Conservation (phyloP, 1,140 invertebrate genomes). For the Leptinotarsa undecemlineata region DNA sequence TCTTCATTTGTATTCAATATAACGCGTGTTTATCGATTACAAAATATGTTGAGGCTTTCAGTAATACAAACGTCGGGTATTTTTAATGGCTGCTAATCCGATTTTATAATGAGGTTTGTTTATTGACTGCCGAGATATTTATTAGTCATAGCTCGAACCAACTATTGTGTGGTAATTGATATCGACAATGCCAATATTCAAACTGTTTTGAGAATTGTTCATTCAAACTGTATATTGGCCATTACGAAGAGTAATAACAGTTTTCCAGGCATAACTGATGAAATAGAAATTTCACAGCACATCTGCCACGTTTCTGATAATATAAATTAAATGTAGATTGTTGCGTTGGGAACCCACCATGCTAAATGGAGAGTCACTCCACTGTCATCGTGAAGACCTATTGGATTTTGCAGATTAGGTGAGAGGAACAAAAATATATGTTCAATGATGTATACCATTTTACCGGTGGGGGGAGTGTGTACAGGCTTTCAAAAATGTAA, state of each 20-base stretch:
- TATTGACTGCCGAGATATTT: conserved; percentile 5
- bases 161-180: conserved; percentile 3
- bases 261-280: too few species aligned
- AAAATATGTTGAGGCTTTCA: conserved; percentile 1
- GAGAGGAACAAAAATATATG: neutral
- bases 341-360: neutral
- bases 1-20: conserved; percentile 28
- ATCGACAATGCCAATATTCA: neutral
- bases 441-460: neutral
- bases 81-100: neutral
- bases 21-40: conserved; percentile 23
- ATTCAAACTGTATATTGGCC: neutral
- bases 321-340: neutral
- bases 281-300: too few species aligned
- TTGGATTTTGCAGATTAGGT: neutral
- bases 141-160: neutral
- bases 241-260: too few species aligned
- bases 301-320: too few species aligned
- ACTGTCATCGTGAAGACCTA: neutral
- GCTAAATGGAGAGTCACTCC: neutral
- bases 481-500: neutral
- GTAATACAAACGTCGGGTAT: conserved; percentile 11
- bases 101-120: neutral
- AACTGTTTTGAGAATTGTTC: neutral
- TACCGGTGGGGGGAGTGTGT: neutral